Conservation (phyloP, 1,140 invertebrate species). For the Drosophila punjabiensis region DNA sequence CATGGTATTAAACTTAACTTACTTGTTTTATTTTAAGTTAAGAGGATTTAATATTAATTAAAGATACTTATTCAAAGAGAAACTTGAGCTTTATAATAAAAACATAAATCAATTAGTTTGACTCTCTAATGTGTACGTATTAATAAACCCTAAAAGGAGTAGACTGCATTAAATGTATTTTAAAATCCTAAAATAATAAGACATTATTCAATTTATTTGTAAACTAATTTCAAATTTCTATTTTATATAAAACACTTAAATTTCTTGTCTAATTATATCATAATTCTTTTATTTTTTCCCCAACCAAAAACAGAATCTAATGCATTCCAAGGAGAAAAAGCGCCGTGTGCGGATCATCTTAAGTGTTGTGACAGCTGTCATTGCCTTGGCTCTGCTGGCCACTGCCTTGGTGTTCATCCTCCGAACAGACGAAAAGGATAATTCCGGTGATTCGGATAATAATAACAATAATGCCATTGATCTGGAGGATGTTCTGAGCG, state of each 20-base stretch:
- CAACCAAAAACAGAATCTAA: constrained; percentile 57
- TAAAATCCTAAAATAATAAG: neutral
- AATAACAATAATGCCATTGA: constrained; percentile 60
- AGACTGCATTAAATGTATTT: neutral
- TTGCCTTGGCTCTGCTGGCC: constrained; percentile 63
- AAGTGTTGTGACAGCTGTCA: constrained; percentile 44
- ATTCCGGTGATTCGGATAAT: constrained; percentile 6
- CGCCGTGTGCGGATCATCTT: constrained; percentile 71
- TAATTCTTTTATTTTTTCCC: neutral
- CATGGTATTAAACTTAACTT: too few relatives aligned
- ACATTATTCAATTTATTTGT: neutral
- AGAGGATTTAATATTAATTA: too few relatives aligned
- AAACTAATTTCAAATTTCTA: neutral
- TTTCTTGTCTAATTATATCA: neutral
- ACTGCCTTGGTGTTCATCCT: constrained; percentile 63
- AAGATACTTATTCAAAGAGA: neutral
- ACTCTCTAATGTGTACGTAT: neutral
- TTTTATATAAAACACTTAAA: neutral
- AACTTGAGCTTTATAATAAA: neutral
- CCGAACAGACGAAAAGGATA: constrained; percentile 33
- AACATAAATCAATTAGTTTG: too few relatives aligned
- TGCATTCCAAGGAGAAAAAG: constrained; percentile 74
- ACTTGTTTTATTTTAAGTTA: neutral
- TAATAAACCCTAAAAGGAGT: too few relatives aligned
- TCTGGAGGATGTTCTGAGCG: constrained; percentile 86